Conservation (phyloP, 2,888 invertebrate genomes). For the Mesodorylaimus sp. region DNA sequence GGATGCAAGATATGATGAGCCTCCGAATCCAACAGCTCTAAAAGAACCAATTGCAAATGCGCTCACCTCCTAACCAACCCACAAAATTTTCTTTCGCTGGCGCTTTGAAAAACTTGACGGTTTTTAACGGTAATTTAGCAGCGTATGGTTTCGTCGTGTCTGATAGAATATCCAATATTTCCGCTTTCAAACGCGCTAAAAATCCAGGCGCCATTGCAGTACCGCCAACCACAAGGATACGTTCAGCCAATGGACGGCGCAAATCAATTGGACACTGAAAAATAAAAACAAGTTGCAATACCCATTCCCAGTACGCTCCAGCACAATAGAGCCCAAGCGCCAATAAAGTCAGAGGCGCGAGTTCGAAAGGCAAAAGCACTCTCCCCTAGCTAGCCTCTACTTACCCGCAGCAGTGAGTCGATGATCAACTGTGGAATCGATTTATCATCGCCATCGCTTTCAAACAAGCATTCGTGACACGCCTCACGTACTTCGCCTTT, state of each 20-base stretch:
- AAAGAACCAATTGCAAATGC: too few species aligned
- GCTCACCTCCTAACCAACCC: slow-evolving; percentile 67
- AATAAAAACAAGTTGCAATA: not conserved
- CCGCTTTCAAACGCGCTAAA: slow-evolving; percentile 54
- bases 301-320: too few species aligned
- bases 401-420: slow-evolving; percentile 52
- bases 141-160: slow-evolving; percentile 37
- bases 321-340: not conserved
- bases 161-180: slow-evolving; percentile 47
- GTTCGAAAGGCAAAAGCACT: not conserved
- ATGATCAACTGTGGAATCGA: slow-evolving; percentile 66
- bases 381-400: not conserved
- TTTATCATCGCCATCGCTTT: slow-evolving; percentile 58
- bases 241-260: slow-evolving; percentile 54
- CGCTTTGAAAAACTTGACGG: slow-evolving; percentile 58
- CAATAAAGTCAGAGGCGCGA: not conserved
- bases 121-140: slow-evolving; percentile 43
- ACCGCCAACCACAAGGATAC: slow-evolving; percentile 70
- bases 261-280: slow-evolving; percentile 60
- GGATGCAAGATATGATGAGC: too few species aligned
- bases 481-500: slow-evolving; percentile 54
- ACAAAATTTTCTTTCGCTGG: slow-evolving; percentile 57
- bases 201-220: slow-evolving; percentile 64
- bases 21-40: too few species aligned
- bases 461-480: slow-evolving; percentile 64